Conservation (phyloP, 2,113 vertebrate genomes). For the Carassius carassius region DNA sequence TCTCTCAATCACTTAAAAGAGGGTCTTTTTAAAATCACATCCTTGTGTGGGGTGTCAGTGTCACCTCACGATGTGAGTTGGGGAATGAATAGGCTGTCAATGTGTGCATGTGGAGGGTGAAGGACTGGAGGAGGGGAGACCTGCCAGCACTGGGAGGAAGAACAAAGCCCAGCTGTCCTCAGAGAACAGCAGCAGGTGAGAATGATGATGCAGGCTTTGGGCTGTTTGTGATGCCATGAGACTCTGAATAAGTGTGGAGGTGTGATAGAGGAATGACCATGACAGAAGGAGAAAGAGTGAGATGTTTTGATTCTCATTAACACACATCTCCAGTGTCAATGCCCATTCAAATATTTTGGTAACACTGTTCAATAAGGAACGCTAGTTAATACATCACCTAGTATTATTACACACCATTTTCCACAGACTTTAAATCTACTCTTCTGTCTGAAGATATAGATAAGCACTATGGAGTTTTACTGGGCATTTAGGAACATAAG, state of each 20-base stretch:
- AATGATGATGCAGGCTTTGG: conserved; percentile 53
- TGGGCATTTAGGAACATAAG: background rate
- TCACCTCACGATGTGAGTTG: conserved; percentile 55
- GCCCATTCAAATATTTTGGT: background rate
- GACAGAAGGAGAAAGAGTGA: background rate
- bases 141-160: conserved; percentile 57
- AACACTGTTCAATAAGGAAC: background rate
- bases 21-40: conserved; percentile 60
- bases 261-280: conserved; percentile 7
- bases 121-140: conserved; percentile 49
- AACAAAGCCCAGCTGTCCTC: conserved; percentile 61
- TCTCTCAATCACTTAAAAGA: conserved; percentile 55
- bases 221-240: conserved; percentile 8
- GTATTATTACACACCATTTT: too few species aligned
- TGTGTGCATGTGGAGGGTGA: conserved; percentile 46
- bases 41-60: conserved; percentile 59
- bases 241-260: background rate
- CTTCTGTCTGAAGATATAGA: background rate
- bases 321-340: background rate
- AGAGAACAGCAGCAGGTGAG: conserved; percentile 60
- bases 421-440: too few species aligned
- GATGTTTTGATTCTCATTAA: background rate
- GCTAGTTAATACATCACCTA: background rate
- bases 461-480: background rate
- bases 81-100: conserved; percentile 66